Evolutionary conservation across 2,113 vertebrate species (phyloP).

Genomic region (Aramus guarauna): DNA sequence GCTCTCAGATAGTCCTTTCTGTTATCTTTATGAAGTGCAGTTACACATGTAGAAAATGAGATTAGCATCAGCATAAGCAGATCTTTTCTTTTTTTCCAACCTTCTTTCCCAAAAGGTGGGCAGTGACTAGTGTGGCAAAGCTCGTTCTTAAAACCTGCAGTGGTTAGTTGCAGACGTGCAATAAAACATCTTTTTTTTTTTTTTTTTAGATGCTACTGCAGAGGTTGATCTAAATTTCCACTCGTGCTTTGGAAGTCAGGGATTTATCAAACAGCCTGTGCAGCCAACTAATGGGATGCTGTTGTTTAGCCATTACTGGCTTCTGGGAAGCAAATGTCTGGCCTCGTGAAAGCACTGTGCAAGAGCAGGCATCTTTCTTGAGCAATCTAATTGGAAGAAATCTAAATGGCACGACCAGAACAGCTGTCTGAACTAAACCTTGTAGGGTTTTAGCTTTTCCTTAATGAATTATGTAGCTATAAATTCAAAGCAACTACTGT

Average conservation of each 20-base stretch:
- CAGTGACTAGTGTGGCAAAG: neutral
- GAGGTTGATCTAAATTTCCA: neutral
- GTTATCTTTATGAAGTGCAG: constrained; percentile 13
- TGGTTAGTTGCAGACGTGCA: neutral
- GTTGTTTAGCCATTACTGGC: neutral
- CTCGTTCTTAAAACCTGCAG: neutral
- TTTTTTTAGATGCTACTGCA: neutral
- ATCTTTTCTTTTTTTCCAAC: neutral
- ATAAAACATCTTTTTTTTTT: neutral
- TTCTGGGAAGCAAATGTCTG: neutral
- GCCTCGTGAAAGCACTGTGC: neutral
- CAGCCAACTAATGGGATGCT: neutral
- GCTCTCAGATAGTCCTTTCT: neutral
- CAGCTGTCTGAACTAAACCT: neutral
- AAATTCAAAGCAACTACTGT: neutral
- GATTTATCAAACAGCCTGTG: neutral
- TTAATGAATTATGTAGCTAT: neutral
- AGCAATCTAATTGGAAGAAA: neutral
- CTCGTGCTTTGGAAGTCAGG: neutral
- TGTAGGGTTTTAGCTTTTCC: neutral
- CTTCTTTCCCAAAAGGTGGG: neutral
- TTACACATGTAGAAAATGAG: neutral
- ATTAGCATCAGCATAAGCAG: neutral
- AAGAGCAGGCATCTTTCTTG: neutral
- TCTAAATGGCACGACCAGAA: neutral